Percentiles rank a stretch among this genome's conserved stretches.
phyloP scores from a whole-genome alignment of 2,113 vertebrate species.

The Oxyruncus cristatus region DNA sequence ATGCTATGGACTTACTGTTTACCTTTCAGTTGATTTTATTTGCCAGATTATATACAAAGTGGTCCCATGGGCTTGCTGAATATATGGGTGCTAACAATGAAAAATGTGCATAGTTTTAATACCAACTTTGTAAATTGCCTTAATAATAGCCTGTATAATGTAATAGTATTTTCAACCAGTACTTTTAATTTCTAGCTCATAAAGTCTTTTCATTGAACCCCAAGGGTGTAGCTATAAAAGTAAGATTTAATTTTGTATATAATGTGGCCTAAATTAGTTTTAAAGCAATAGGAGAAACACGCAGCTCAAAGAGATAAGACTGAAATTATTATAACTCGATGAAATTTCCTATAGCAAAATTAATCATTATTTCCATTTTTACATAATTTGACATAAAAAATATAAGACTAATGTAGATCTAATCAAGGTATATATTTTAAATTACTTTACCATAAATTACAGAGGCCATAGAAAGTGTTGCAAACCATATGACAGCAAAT shows the following conservation, averaged over 20 bases:
- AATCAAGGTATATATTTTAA: conserved; percentile 60
- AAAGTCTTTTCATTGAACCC: conserved; percentile 85
- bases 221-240: conserved; percentile 85
- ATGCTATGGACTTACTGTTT: conserved; percentile 69
- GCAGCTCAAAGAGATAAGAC: conserved; percentile 74
- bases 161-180: conserved; percentile 85
- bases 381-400: conserved; percentile 70
- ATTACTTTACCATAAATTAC: conserved; percentile 47
- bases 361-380: conserved; percentile 77
- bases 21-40: conserved; percentile 78
- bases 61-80: conserved; percentile 80
- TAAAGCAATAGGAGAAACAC: conserved; percentile 79
- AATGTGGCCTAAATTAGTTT: conserved; percentile 84
- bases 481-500: neutral
- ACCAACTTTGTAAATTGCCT: conserved; percentile 85
- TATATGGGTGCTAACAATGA: conserved; percentile 79
- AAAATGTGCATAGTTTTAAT: conserved; percentile 80
- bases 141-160: conserved; percentile 82
- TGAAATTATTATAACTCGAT: conserved; percentile 78
- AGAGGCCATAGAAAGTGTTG: neutral
- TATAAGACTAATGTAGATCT: conserved; percentile 56
- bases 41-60: conserved; percentile 73
- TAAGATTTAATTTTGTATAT: conserved; percentile 87
- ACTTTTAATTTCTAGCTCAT: conserved; percentile 88
- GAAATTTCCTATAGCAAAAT: conserved; percentile 77